A percentile compares a stretch with the other conserved stretches of the same genome.
Conservation (phyloP, 2,113 vertebrate species). For the Sturnus vulgaris region DNA sequence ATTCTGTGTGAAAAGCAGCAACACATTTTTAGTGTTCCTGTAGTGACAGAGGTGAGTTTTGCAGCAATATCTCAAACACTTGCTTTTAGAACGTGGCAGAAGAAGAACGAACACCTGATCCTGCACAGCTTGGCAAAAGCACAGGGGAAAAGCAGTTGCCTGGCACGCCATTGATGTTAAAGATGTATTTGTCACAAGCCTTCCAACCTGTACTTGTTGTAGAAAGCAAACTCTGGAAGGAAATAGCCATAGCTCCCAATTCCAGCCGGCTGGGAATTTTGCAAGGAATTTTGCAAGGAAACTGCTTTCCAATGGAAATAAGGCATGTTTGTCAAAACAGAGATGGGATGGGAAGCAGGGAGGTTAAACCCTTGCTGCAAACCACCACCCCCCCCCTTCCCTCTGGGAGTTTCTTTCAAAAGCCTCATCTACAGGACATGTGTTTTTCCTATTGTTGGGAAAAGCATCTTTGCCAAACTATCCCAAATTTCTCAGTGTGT, state of each 20-base stretch:
- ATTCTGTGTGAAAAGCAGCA: not conserved
- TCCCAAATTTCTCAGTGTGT: not conserved
- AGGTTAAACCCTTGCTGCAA: not conserved
- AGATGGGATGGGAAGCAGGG: not conserved
- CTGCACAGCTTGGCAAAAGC: not conserved
- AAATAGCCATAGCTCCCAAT: not conserved
- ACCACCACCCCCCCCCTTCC: accelerated
- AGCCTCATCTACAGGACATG: not conserved
- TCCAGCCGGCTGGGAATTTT: not conserved
- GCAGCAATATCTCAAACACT: not conserved
- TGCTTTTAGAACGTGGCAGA: not conserved
- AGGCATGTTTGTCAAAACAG: not conserved
- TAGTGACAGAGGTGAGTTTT: not conserved
- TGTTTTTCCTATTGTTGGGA: not conserved
- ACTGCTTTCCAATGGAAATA: not conserved
- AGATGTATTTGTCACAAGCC: not conserved
- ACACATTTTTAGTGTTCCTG: not conserved
- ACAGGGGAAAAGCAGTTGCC: not conserved
- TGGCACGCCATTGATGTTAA: not conserved
- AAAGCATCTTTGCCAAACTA: not conserved
- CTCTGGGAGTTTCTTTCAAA: not conserved
- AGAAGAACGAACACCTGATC: not conserved
- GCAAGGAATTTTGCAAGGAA: not conserved
- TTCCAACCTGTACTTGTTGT: not conserved
- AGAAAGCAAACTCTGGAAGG: not conserved